Evolutionary conservation across 2,888 invertebrate species (phyloP).

Genomic region (Zygogramma bicolorata): DNA sequence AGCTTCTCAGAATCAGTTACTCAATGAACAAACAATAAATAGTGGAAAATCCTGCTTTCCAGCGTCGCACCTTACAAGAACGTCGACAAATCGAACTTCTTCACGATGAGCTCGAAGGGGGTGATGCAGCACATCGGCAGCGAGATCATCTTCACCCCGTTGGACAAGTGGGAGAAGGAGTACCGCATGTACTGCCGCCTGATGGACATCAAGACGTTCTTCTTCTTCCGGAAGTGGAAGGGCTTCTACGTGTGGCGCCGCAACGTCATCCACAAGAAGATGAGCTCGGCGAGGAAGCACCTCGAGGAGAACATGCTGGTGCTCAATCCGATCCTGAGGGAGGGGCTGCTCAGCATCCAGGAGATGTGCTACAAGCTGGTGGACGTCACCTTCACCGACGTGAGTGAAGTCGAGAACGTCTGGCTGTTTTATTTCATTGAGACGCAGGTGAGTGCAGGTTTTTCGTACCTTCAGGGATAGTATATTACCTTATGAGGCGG

Average conservation of each 20-base stretch:
- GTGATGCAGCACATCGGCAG: slow-evolving; percentile 80
- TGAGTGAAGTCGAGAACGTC: slow-evolving; percentile 67
- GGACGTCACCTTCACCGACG: slow-evolving; percentile 74
- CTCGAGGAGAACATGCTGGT: slow-evolving; percentile 80
- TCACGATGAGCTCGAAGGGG: slow-evolving; percentile 86
- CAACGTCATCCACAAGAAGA: slow-evolving; percentile 76
- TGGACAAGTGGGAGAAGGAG: slow-evolving; percentile 85
- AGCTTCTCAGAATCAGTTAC: no score
- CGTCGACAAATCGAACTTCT: slow-evolving; percentile 77
- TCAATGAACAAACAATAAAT: no score
- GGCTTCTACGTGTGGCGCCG: slow-evolving; percentile 59
- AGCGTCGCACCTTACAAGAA: slow-evolving; percentile 80
- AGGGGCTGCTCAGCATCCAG: slow-evolving; percentile 79
- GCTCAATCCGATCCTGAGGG: slow-evolving; percentile 78
- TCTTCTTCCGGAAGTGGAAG: slow-evolving; percentile 80
- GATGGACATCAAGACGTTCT: slow-evolving; percentile 79
- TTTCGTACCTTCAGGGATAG: no score
- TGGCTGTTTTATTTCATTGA: slow-evolving; percentile 79
- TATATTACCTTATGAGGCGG: no score
- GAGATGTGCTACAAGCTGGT: slow-evolving; percentile 76
- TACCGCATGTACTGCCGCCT: slow-evolving; percentile 83
- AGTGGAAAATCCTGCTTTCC: background rate
- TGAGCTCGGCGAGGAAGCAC: slow-evolving; percentile 70
- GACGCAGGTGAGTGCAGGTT: slow-evolving; percentile 72
- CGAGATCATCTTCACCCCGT: slow-evolving; percentile 83